These are phyloP conservation scores for Drosophila simulans DNA, from an alignment of 1,140 invertebrate genomes.

Conservation along the genomic window DNA sequence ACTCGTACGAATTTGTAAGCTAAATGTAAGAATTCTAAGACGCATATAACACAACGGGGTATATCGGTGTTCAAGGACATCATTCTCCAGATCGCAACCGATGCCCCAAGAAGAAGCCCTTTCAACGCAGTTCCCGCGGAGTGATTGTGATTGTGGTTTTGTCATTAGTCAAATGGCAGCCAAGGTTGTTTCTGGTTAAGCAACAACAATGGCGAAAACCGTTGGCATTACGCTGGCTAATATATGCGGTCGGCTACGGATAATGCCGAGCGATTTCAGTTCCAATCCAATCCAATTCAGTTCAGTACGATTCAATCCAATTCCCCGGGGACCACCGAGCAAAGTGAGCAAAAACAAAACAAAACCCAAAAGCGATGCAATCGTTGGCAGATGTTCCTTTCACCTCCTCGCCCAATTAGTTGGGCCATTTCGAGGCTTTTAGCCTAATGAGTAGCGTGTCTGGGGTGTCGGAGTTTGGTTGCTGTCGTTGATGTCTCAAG, in stretches of 20 bases:
- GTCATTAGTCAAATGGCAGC: constrained; percentile 53
- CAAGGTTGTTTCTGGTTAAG: constrained; percentile 48
- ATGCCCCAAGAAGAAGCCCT: not conserved
- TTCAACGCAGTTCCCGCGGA: not conserved
- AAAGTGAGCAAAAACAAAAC: constrained; percentile 72
- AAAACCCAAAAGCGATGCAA: constrained; percentile 7
- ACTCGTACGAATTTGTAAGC: too few species aligned
- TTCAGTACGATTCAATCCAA: not conserved
- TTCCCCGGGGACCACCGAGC: constrained; percentile 39
- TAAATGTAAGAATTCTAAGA: too few species aligned
- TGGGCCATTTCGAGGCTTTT: constrained; percentile 53
- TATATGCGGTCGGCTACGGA: constrained; percentile 51
- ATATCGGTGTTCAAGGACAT: not conserved
- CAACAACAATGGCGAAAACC: constrained; percentile 60
- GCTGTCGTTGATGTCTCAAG: not conserved
- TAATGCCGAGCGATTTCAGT: constrained; percentile 10
- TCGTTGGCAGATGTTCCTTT: constrained; percentile 51
- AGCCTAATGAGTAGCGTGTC: constrained; percentile 58
- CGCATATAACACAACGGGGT: not conserved
- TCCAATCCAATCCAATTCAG: too few species aligned
- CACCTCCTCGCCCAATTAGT: constrained; percentile 51
- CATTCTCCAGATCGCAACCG: not conserved
- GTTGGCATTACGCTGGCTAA: constrained; percentile 45
- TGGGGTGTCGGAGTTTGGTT: not conserved
- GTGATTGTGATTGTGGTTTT: constrained; percentile 1